Percentiles rank a stretch among this genome's conserved stretches.
Conservation (phyloP, 2,113 vertebrate species). For the Terrapene triunguis region DNA sequence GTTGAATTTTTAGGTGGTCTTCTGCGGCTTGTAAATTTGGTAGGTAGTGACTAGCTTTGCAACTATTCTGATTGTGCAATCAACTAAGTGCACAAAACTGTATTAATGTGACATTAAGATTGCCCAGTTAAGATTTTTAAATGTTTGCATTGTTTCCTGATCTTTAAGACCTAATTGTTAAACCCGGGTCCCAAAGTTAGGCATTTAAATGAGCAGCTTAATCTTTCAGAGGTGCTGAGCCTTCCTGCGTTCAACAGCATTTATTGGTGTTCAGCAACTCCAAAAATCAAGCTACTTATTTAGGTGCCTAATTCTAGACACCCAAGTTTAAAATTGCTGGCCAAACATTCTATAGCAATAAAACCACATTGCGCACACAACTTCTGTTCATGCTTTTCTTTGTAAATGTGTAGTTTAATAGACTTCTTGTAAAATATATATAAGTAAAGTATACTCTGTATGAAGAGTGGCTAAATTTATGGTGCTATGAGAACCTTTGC, state of each 20-base stretch:
- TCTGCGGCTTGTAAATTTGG: neutral
- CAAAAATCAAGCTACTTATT: neutral
- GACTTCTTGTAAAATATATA: neutral
- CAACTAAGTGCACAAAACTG: neutral
- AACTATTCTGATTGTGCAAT: neutral
- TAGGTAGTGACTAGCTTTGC: neutral
- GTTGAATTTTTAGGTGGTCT: neutral
- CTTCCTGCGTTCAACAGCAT: neutral
- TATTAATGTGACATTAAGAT: neutral
- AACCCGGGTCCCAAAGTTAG: neutral
- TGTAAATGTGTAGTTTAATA: neutral
- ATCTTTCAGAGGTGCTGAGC: neutral
- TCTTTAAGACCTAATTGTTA: constrained; percentile 9
- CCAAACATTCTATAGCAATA: neutral
- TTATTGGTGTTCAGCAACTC: neutral
- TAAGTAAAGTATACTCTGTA: neutral
- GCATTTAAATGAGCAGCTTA: neutral
- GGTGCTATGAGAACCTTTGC: neutral
- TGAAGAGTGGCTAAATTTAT: neutral
- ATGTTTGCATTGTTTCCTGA: too few species aligned
- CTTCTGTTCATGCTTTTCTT: neutral
- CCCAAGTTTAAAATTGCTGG: neutral
- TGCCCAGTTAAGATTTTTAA: too few species aligned
- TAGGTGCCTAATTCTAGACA: neutral
- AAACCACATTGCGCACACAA: neutral